Conservation (phyloP, 2,888 invertebrate genomes). For the Drosophila nigritarsus region DNA sequence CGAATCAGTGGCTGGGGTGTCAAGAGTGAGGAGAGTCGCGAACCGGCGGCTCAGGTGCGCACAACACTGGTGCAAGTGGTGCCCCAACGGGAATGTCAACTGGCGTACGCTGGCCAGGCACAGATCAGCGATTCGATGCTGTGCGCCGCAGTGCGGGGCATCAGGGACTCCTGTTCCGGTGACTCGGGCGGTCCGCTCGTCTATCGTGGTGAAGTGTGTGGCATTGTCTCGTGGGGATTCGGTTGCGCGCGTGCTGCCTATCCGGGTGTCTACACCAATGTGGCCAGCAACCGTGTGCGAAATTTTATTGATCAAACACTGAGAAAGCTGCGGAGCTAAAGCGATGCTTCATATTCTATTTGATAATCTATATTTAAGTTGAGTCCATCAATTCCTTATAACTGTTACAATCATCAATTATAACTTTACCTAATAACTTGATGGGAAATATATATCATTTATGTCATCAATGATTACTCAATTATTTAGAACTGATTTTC, state of each 20-base stretch:
- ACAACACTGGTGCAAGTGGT: constrained; percentile 70
- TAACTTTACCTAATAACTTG: constrained; percentile 1
- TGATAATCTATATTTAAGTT: background rate
- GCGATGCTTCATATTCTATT: background rate
- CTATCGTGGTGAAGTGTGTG: constrained; percentile 85
- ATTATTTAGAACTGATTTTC: background rate
- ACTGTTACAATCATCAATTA: background rate
- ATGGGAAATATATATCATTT: constrained; percentile 12
- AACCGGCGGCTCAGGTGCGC: constrained; percentile 73
- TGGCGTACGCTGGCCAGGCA: constrained; percentile 58
- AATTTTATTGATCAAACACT: constrained; percentile 63
- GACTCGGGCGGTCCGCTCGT: constrained; percentile 84
- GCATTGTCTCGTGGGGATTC: constrained; percentile 88
- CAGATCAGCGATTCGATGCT: constrained; percentile 80
- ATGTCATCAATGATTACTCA: constrained; percentile 17
- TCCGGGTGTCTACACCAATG: constrained; percentile 80
- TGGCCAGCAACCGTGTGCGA: constrained; percentile 66
- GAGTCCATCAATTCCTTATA: background rate
- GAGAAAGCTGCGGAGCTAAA: constrained; percentile 16
- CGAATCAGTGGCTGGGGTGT: constrained; percentile 82
- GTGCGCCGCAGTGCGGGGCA: constrained; percentile 76
- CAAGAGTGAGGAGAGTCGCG: constrained; percentile 58
- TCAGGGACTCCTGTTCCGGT: constrained; percentile 82
- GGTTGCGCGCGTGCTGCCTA: constrained; percentile 76
- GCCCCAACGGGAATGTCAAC: constrained; percentile 58